A percentile compares a stretch with the other conserved stretches of the same genome.
phyloP scores from a whole-genome alignment of 2,113 vertebrate species.

The Chaenogobius annularis region DNA sequence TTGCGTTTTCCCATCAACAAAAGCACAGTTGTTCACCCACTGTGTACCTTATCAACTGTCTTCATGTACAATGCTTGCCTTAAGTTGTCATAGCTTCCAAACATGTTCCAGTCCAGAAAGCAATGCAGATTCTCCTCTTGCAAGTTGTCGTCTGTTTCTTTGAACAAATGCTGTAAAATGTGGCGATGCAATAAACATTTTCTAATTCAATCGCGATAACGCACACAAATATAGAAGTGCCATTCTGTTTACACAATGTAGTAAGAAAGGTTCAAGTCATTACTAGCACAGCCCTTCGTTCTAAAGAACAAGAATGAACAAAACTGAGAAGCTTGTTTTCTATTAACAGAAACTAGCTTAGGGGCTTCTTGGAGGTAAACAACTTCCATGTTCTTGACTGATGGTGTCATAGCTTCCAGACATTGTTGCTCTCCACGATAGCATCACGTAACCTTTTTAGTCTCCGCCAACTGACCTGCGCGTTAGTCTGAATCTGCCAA shows the following conservation, averaged over 20 bases:
- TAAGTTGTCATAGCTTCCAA: not conserved
- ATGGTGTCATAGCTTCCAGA: slow-evolving; percentile 75
- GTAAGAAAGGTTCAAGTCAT: not conserved
- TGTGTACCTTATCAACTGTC: not conserved
- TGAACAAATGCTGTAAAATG: not conserved
- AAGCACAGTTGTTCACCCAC: not conserved
- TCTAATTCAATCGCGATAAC: not conserved
- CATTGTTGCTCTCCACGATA: slow-evolving; percentile 57
- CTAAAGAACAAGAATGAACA: not conserved
- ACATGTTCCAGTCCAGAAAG: not conserved
- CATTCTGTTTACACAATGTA: not conserved
- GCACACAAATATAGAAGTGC: not conserved
- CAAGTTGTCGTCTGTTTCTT: not conserved
- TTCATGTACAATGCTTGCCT: not conserved
- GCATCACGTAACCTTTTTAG: slow-evolving; percentile 46
- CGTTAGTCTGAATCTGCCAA: not conserved
- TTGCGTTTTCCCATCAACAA: not conserved
- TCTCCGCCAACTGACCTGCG: not conserved
- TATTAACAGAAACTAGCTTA: slow-evolving; percentile 12
- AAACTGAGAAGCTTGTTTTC: not conserved
- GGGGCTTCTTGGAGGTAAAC: slow-evolving; percentile 61
- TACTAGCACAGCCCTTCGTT: not conserved
- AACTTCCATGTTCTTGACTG: slow-evolving; percentile 56
- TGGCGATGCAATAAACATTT: not conserved
- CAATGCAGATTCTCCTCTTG: not conserved